Percentiles rank a stretch among this genome's conserved stretches.
phyloP scores from a whole-genome alignment of 1,140 invertebrate genomes.

The Drosophila tani region DNA sequence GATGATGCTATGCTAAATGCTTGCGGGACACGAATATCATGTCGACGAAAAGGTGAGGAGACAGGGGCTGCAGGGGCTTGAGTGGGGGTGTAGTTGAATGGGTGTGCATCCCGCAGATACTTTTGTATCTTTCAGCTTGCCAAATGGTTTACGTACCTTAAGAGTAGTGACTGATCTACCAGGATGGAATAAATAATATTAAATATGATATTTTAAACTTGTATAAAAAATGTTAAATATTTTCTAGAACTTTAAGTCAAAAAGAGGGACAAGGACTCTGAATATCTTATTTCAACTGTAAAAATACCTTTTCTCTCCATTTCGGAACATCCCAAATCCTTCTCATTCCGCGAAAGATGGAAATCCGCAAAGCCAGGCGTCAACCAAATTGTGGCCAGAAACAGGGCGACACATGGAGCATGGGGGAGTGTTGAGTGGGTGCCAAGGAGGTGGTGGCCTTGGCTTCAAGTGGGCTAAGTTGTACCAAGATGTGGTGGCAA shows the following conservation, averaged over 20 bases:
- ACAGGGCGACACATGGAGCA: constrained; percentile 45
- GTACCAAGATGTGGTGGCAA: background rate
- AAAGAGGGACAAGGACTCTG: too few relatives aligned
- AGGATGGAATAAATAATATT: background rate
- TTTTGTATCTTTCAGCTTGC: constrained; percentile 9
- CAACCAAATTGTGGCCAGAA: constrained; percentile 67
- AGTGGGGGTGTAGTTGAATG: background rate
- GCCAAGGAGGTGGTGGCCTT: constrained; percentile 7
- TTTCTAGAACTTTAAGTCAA: too few relatives aligned
- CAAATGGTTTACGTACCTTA: background rate
- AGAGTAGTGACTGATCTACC: background rate
- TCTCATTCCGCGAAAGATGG: constrained; percentile 24
- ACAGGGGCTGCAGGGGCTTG: background rate
- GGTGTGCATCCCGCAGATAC: constrained; percentile 11
- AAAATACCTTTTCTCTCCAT: too few relatives aligned
- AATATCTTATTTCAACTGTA: background rate
- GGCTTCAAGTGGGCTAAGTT: constrained; percentile 12
- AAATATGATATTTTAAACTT: background rate
- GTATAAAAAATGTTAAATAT: too few relatives aligned
- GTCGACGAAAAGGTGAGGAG: constrained; percentile 21
- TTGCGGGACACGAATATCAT: constrained; percentile 77
- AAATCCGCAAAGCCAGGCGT: constrained; percentile 53
- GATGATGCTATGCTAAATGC: constrained; percentile 76
- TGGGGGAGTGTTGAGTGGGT: background rate
- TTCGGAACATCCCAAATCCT: background rate